phyloP scores from a whole-genome alignment of 2,113 vertebrate genomes.

The Lutjanus erythropterus region DNA sequence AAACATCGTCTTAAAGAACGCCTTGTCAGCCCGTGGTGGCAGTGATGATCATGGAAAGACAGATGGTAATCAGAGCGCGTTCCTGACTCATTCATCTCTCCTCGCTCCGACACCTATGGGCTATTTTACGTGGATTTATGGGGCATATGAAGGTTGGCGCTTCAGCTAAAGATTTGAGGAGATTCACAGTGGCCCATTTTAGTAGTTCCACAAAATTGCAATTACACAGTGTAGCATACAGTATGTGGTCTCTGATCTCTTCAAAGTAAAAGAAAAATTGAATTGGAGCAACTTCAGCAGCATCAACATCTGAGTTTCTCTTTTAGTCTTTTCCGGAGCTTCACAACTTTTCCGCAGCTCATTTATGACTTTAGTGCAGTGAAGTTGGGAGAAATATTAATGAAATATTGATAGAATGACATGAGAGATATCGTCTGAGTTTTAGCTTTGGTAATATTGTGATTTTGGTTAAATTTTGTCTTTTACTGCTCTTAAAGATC shows the following conservation, averaged over 20 bases:
- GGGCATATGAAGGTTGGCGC: slow-evolving; percentile 62
- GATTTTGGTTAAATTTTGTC: background rate
- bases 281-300: slow-evolving; percentile 51
- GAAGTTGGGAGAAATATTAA: slow-evolving; percentile 19
- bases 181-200: slow-evolving; percentile 65
- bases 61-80: slow-evolving; percentile 72
- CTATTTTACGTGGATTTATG: slow-evolving; percentile 70
- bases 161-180: slow-evolving; percentile 62
- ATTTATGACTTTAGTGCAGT: slow-evolving; percentile 35
- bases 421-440: slow-evolving; percentile 7
- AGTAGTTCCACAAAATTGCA: slow-evolving; percentile 65
- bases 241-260: slow-evolving; percentile 65
- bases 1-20: slow-evolving; percentile 64
- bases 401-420: slow-evolving; percentile 49
- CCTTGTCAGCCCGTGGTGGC: slow-evolving; percentile 59
- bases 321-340: slow-evolving; percentile 17
- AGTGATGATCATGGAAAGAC: slow-evolving; percentile 64
- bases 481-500: slow-evolving; percentile 18
- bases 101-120: slow-evolving; percentile 48
- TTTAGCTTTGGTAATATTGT: slow-evolving; percentile 9
- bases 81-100: slow-evolving; percentile 69
- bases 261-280: slow-evolving; percentile 53
- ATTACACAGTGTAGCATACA: slow-evolving; percentile 51
- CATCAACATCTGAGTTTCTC: slow-evolving; percentile 33
- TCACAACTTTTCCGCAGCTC: slow-evolving; percentile 24